Percentiles rank a stretch among this genome's conserved stretches.
Conservation (phyloP, 2,797 vertebrate species). For the Ctenochaetus hawaiiensis region DNA sequence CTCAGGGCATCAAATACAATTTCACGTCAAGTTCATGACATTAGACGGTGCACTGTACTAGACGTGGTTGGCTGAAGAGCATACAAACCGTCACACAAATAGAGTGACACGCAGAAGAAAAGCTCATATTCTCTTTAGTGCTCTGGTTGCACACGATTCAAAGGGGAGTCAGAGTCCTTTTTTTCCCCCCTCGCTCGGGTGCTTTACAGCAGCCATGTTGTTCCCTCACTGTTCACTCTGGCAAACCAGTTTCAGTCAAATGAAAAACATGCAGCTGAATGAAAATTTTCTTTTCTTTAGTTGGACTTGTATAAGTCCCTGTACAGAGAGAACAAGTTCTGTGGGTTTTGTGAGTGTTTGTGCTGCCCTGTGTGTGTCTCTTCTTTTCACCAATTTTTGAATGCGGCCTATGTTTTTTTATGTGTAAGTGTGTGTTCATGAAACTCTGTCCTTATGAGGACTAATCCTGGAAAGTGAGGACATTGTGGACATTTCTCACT, state of each 20-base stretch:
- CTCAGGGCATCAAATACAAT: conserved; percentile 50
- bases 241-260: conserved; percentile 52
- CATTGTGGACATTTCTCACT: not conserved
- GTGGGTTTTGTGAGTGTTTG: conserved; percentile 7
- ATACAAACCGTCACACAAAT: conserved; percentile 10
- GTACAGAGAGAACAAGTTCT: conserved; percentile 22
- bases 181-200: not conserved
- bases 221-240: conserved; percentile 42
- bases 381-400: not conserved
- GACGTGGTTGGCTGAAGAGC: conserved; percentile 38
- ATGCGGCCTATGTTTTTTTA: not conserved
- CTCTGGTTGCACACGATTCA: conserved; percentile 41
- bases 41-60: conserved; percentile 34
- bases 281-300: conserved; percentile 20
- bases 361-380: not conserved
- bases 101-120: conserved; percentile 34
- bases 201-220: conserved; percentile 30
- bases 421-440: not conserved
- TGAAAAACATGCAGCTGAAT: conserved; percentile 44
- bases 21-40: conserved; percentile 59
- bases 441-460: not conserved
- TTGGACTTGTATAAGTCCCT: conserved; percentile 18
- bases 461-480: not conserved
- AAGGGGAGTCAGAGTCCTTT: conserved; percentile 11
- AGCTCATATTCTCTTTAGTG: conserved; percentile 44